A percentile compares a stretch with the other conserved stretches of the same genome.
phyloP scores from a whole-genome alignment of 2,888 invertebrate genomes.

The Dusona sp. region DNA sequence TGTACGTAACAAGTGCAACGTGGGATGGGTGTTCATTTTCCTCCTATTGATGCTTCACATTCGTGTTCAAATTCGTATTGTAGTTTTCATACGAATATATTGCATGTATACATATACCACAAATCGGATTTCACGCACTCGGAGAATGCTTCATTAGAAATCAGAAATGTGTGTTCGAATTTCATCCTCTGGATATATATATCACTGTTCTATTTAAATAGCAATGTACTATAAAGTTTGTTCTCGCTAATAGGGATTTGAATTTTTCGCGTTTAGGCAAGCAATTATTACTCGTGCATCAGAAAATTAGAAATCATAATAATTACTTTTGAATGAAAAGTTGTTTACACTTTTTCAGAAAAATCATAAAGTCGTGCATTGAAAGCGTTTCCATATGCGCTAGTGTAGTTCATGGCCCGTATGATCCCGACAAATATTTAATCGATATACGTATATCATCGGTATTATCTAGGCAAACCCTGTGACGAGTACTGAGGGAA shows the following conservation, averaged over 20 bases:
- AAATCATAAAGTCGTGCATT: constrained; percentile 9
- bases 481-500: neutral
- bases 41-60: constrained; percentile 1
- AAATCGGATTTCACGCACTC: constrained; percentile 51
- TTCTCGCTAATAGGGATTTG: neutral
- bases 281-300: neutral
- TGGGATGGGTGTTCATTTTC: constrained; percentile 19
- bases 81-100: neutral
- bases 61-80: constrained; percentile 12
- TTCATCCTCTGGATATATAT: neutral
- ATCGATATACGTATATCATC: constrained; percentile 34
- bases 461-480: constrained; percentile 26
- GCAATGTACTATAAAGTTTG: neutral
- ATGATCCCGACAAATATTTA: constrained; percentile 24
- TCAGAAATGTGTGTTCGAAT: constrained; percentile 37
- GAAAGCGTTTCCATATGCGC: neutral
- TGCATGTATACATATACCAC: neutral
- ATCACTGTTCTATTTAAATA: neutral
- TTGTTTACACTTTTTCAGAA: neutral
- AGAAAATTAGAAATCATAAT: neutral
- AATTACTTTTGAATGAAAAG: neutral
- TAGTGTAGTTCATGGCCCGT: neutral
- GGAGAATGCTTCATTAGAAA: constrained; percentile 51
- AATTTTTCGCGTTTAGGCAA: neutral
- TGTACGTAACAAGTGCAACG: constrained; percentile 23